These are phyloP conservation scores for Pholis gunnellus DNA, from an alignment of 2,113 vertebrate species.

Conservation along the genomic window DNA sequence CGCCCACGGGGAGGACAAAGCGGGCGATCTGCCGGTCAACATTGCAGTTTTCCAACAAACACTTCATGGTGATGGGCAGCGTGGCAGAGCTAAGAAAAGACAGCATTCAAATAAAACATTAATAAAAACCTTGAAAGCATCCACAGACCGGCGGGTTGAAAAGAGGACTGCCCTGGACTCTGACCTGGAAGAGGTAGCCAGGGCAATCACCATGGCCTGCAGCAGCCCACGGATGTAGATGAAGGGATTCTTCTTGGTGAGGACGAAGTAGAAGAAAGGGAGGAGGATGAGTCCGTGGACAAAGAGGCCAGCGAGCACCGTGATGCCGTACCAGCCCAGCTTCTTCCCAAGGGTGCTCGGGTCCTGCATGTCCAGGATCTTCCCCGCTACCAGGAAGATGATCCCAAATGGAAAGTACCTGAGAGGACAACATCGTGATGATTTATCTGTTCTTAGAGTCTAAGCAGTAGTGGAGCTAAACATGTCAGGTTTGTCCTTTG, in stretches of 20 bases:
- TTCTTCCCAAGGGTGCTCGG: slow-evolving; percentile 85
- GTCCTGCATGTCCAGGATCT: slow-evolving; percentile 92
- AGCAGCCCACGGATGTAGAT: slow-evolving; percentile 88
- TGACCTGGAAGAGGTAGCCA: slow-evolving; percentile 92
- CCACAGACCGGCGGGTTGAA: background rate
- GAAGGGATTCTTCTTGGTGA: slow-evolving; percentile 90
- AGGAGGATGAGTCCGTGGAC: slow-evolving; percentile 87
- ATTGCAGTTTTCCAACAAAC: slow-evolving; percentile 90
- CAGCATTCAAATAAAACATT: background rate
- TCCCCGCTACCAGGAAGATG: slow-evolving; percentile 90
- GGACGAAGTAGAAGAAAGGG: slow-evolving; percentile 86
- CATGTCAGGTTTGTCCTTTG: background rate
- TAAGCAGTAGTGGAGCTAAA: background rate
- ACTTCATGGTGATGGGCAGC: slow-evolving; percentile 93
- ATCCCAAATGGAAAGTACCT: slow-evolving; percentile 95
- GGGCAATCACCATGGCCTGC: slow-evolving; percentile 91
- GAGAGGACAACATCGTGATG: slow-evolving; percentile 1
- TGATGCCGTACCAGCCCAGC: slow-evolving; percentile 89
- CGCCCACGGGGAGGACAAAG: slow-evolving; percentile 90
- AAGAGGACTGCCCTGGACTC: background rate
- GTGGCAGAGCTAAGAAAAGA: slow-evolving; percentile 87
- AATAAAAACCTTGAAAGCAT: background rate
- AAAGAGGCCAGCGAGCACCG: slow-evolving; percentile 86
- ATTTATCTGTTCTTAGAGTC: background rate
- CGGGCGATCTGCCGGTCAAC: slow-evolving; percentile 89